These are phyloP conservation scores for Halictus rubicundus DNA, from an alignment of 1,140 invertebrate genomes.

Conservation along the genomic window DNA sequence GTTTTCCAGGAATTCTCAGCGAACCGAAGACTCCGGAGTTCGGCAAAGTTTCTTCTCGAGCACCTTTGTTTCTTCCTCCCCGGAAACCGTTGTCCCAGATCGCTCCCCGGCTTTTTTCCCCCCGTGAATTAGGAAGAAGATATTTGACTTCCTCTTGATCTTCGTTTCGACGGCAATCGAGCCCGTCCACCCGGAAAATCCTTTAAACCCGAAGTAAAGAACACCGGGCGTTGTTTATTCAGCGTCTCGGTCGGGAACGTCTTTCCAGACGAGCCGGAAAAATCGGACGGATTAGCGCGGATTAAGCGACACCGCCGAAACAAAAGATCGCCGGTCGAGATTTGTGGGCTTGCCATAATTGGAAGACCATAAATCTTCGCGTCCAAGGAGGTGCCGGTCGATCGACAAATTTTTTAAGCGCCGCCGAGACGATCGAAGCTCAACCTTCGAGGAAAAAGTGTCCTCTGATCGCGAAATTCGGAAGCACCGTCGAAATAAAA, in stretches of 20 bases:
- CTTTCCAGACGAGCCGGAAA: neutral
- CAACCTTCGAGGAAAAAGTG: too few species aligned
- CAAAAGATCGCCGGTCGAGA: neutral
- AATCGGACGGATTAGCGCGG: conserved; percentile 4
- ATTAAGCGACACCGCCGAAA: neutral
- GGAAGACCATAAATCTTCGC: too few species aligned
- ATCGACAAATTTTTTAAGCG: too few species aligned
- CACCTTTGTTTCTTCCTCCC: neutral
- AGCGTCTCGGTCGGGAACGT: neutral
- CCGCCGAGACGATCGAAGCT: too few species aligned
- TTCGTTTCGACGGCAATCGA: neutral
- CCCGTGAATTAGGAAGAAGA: neutral
- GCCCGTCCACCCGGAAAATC: neutral
- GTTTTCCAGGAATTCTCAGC: neutral
- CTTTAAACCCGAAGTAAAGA: neutral
- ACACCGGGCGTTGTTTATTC: neutral
- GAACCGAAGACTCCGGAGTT: neutral
- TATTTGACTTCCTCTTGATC: neutral
- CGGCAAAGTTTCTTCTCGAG: neutral
- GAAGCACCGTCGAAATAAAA: too few species aligned
- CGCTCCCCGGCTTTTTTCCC: neutral
- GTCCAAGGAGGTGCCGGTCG: too few species aligned
- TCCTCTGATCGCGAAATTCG: too few species aligned
- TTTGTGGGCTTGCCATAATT: too few species aligned
- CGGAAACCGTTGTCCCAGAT: neutral